Base-by-base conservation (phyloP, 2,888 invertebrate species). In the Poecilobothrus nobilitatus region DNA sequence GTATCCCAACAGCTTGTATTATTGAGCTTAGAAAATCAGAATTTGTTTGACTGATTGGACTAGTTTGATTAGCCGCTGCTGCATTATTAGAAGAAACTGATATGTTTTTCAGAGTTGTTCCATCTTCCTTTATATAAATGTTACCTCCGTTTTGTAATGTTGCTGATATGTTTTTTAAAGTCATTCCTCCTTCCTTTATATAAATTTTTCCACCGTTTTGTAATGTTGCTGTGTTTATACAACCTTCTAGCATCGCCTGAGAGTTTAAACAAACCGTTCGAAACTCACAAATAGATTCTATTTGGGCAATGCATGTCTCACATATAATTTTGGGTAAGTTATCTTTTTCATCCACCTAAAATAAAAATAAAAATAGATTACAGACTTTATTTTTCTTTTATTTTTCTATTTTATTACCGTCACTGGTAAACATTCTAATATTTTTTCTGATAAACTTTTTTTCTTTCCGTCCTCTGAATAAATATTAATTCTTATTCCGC, bases 301-400 rank as follows among this genome's bases (percentile, higher is more conserved):
- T 76, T 73, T 86, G 86, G 73, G 85, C 84, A 62, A 87, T 80
- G 75, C 89, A 89, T 70, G 85, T 85, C 15, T 84, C 83, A 76
- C 89, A 89, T 18, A 89, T 84, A 27, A 88, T 87, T 82, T 89
- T 89, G 65, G 89, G 89, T 71, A 89, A 78, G 41, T 86, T 87
- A 78, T 89, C 89, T 74, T 87, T 86, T 77, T 89, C 88, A 72
- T 85, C 84, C 18, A 89, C 84, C 88, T 89, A 66, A 62, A 69
- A 68, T n/a, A 37, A 66, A 68, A 41, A 22, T 22, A 41, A 33
- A 65, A 12, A 67, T 7, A 21, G 18, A 10, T 3, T 62, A 37
- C 15, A 22, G 66, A 66, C 1, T 15, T 22, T 41, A 34, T 63
- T 62, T 65, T 66, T 27, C 15, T 65, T 22, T 41, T 53, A 22